phyloP scores from a whole-genome alignment of 2,888 invertebrate species.

The Andrena praecox region DNA sequence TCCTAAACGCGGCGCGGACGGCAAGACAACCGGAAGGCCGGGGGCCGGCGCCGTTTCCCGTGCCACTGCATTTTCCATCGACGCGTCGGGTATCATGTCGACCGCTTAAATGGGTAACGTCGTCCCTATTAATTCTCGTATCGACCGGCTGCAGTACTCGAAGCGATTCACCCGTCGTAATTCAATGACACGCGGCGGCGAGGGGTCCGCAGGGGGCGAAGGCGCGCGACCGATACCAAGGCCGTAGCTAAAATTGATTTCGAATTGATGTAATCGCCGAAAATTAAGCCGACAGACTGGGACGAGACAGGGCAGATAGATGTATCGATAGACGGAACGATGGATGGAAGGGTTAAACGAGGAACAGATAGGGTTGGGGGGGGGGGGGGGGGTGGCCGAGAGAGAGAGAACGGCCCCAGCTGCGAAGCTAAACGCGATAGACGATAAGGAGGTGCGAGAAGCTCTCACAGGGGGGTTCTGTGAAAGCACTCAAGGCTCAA shows the following conservation, averaged over 20 bases:
- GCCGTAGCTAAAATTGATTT: constrained; percentile 77
- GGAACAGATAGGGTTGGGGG: constrained; percentile 12
- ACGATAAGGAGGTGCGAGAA: constrained; percentile 45
- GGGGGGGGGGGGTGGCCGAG: neutral
- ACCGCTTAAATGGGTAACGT: constrained; percentile 71
- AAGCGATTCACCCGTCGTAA: constrained; percentile 74
- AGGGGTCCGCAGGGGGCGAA: constrained; percentile 43
- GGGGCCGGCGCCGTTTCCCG: neutral
- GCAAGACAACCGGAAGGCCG: constrained; percentile 27
- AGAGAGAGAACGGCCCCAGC: neutral
- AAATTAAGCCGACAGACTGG: constrained; percentile 65
- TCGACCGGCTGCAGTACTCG: constrained; percentile 72
- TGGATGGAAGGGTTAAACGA: constrained; percentile 7
- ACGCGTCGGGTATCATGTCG: constrained; percentile 69
- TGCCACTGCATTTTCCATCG: constrained; percentile 55
- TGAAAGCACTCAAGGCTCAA: constrained; percentile 55
- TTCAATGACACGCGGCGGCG: constrained; percentile 71
- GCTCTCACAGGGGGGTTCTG: constrained; percentile 24
- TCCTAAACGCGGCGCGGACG: neutral
- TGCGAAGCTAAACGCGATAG: constrained; percentile 36
- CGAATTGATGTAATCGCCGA: constrained; percentile 72
- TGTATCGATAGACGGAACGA: constrained; percentile 14
- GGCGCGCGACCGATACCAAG: constrained; percentile 45
- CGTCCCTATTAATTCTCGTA: constrained; percentile 73
- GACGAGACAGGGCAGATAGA: constrained; percentile 16